These are phyloP conservation scores for Stenchaetothrips biformis DNA, from an alignment of 2,888 invertebrate genomes.

Conservation along the genomic window DNA sequence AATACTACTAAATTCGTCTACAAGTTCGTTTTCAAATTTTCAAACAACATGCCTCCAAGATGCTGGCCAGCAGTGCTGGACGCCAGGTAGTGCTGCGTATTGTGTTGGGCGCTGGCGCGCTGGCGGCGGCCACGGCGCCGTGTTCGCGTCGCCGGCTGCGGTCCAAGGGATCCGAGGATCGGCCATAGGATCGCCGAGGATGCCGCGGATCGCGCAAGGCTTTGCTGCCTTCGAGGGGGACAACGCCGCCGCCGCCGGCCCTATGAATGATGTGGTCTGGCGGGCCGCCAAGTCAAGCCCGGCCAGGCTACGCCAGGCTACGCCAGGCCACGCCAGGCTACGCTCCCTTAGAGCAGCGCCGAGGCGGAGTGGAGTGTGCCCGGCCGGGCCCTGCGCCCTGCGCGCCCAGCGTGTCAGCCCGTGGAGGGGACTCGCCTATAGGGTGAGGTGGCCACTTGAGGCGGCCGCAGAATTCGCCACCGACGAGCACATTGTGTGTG, in stretches of 20 bases:
- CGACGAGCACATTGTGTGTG: neutral
- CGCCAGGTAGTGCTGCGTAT: no score
- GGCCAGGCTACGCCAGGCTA: neutral
- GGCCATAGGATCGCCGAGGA: no score
- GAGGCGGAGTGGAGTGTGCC: neutral
- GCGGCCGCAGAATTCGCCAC: neutral
- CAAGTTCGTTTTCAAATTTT: no score
- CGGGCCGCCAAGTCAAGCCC: neutral
- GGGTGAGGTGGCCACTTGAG: neutral
- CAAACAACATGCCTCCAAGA: no score
- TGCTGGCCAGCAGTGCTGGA: no score
- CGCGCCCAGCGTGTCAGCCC: neutral
- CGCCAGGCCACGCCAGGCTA: neutral
- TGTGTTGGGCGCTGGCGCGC: no score
- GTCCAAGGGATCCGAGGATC: no score
- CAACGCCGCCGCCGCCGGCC: neutral
- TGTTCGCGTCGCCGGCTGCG: no score
- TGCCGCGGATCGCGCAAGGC: no score
- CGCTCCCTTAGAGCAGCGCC: conserved; percentile 7
- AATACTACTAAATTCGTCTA: no score
- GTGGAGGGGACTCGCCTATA: neutral
- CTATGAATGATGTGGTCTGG: conserved; percentile 22
- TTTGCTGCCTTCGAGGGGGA: no score
- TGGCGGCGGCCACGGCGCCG: no score
- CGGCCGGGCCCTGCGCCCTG: neutral